Evolutionary conservation across 2,888 invertebrate genomes (phyloP).

Genomic region (Phymatocera aterrima): DNA sequence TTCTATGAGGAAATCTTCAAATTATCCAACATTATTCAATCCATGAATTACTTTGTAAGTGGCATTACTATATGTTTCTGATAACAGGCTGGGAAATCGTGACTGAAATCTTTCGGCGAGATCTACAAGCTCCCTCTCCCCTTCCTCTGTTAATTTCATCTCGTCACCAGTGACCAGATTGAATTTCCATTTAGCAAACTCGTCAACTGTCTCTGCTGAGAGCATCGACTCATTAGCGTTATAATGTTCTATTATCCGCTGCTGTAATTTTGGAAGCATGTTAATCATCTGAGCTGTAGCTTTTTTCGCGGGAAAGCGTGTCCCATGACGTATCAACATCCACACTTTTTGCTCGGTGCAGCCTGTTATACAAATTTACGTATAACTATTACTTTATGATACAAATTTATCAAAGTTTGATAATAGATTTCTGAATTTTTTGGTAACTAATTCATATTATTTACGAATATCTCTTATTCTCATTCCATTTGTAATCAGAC

Average conservation of each 20-base stretch:
- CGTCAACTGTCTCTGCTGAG: constrained; percentile 72
- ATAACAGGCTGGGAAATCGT: constrained; percentile 82
- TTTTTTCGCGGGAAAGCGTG: constrained; percentile 82
- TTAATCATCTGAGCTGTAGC: constrained; percentile 77
- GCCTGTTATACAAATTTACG: constrained; percentile 72
- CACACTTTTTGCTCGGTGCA: constrained; percentile 83
- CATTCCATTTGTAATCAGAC: too few species aligned
- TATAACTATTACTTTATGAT: neutral
- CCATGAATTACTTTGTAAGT: constrained; percentile 77
- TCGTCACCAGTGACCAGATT: constrained; percentile 76
- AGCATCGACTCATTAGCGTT: constrained; percentile 74
- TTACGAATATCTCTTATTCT: too few species aligned
- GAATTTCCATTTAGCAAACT: constrained; percentile 79
- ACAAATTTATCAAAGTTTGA: too few species aligned
- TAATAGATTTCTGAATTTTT: too few species aligned
- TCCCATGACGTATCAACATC: constrained; percentile 87
- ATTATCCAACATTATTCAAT: constrained; percentile 48
- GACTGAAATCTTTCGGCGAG: constrained; percentile 85
- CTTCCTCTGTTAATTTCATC: constrained; percentile 83
- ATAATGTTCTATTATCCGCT: constrained; percentile 77
- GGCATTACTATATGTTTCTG: constrained; percentile 79
- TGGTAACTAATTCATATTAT: too few species aligned
- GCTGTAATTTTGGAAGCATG: constrained; percentile 76
- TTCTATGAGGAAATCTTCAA: constrained; percentile 24
- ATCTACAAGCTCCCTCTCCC: constrained; percentile 84